Evolutionary conservation across 2,113 vertebrate species (phyloP).

Genomic region (Megaceryle maxima): DNA sequence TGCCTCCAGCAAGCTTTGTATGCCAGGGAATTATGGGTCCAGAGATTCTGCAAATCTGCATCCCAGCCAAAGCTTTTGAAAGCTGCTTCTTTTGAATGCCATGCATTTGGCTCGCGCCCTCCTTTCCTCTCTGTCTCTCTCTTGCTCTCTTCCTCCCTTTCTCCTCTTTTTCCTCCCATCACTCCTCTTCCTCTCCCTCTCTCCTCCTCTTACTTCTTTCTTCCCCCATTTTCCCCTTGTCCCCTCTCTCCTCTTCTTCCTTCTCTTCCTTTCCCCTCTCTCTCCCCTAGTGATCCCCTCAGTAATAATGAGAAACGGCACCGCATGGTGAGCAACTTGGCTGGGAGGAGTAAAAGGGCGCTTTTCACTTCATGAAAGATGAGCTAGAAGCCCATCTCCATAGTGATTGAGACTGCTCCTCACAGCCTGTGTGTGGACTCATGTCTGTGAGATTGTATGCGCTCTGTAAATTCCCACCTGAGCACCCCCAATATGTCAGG

Average conservation of each 20-base stretch:
- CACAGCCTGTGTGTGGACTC: not conserved
- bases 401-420: not conserved
- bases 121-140: conserved; percentile 14
- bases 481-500: not conserved
- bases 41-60: conserved; percentile 65
- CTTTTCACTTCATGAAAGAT: not conserved
- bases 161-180: not conserved
- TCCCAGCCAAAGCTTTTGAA: conserved; percentile 70
- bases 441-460: not conserved
- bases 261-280: not conserved
- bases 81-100: conserved; percentile 66
- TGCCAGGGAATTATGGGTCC: conserved; percentile 69
- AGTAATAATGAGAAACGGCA: not conserved
- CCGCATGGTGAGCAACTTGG: not conserved
- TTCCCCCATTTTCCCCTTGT: not conserved
- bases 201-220: not conserved
- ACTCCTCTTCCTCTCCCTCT: not conserved
- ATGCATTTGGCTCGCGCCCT: conserved; percentile 42
- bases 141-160: not conserved
- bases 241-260: not conserved
- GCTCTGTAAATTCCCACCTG: not conserved
- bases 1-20: conserved; percentile 65
- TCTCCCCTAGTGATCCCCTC: not conserved
- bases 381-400: not conserved
- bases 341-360: not conserved